These are phyloP conservation scores for Sericinus montela DNA, from an alignment of 2,888 invertebrate species.

Conservation along the genomic window DNA sequence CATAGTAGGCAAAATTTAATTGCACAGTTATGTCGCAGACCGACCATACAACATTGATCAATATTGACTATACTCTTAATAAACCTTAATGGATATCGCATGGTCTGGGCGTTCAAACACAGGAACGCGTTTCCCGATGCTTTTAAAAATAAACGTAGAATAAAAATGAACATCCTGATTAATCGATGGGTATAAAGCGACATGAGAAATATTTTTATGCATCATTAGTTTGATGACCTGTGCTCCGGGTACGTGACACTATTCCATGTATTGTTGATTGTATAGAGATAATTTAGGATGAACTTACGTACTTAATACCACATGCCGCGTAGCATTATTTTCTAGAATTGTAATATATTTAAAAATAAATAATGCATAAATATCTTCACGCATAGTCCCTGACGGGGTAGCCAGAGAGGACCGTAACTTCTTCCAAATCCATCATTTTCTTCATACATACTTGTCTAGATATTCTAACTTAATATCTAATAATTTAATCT, in stretches of 20 bases:
- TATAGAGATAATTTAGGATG: not conserved
- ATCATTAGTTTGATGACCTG: slow-evolving; percentile 56
- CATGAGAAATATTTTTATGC: slow-evolving; percentile 75
- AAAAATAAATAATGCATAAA: no score
- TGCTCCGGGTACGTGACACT: slow-evolving; percentile 28
- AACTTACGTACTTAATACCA: not conserved
- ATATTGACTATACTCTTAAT: slow-evolving; percentile 72
- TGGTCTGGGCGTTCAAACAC: slow-evolving; percentile 40
- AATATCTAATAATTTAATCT: no score
- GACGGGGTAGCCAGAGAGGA: no score
- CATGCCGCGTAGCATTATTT: not conserved
- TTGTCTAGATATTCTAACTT: no score
- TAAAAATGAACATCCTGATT: slow-evolving; percentile 58
- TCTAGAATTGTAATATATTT: no score
- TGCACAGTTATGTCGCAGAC: slow-evolving; percentile 46
- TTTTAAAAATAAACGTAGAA: slow-evolving; percentile 48
- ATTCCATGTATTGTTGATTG: slow-evolving; percentile 16
- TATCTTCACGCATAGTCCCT: no score
- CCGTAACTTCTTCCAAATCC: no score
- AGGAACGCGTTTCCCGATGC: slow-evolving; percentile 28
- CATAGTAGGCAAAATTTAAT: slow-evolving; percentile 52
- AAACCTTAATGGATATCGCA: slow-evolving; percentile 60
- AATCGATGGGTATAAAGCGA: slow-evolving; percentile 65
- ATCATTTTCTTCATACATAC: no score
- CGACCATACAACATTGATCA: slow-evolving; percentile 57